Evolutionary conservation across 2,113 vertebrate genomes (phyloP).

Genomic region (Prochilodus magdalenae): DNA sequence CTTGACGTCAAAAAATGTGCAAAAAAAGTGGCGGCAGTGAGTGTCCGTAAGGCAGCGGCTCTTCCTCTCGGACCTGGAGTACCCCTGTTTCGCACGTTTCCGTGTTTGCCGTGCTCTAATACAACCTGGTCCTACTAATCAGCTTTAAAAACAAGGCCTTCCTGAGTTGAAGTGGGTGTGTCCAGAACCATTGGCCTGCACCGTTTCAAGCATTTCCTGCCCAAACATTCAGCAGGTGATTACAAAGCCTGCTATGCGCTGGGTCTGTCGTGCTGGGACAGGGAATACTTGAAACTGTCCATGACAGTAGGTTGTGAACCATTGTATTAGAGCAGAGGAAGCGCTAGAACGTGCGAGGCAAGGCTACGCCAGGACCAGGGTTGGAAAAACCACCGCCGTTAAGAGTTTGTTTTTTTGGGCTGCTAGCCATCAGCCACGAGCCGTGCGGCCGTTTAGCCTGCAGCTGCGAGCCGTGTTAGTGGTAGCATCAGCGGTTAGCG

Average conservation of each 20-base stretch:
- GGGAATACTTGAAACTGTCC: background rate
- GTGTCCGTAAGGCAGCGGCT: conserved; percentile 61
- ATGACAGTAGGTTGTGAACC: background rate
- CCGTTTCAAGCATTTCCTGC: background rate
- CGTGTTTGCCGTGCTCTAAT: background rate
- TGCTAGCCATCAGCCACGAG: conserved; percentile 5
- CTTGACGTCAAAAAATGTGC: conserved; percentile 97
- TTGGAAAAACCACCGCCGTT: background rate
- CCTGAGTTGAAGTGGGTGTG: background rate
- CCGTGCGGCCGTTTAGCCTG: conserved; percentile 3
- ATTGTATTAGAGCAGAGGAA: background rate
- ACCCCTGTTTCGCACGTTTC: background rate
- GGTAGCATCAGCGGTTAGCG: conserved; percentile 79
- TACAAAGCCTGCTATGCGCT: background rate
- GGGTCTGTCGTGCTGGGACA: background rate
- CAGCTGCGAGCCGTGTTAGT: conserved; percentile 38
- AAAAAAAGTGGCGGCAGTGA: conserved; percentile 86
- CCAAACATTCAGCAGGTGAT: too few species aligned
- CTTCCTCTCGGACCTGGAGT: background rate
- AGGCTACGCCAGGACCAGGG: background rate
- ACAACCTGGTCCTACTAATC: background rate
- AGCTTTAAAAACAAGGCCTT: background rate
- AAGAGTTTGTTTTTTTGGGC: background rate
- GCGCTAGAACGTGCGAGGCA: background rate
- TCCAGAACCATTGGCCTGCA: background rate